These are phyloP conservation scores for Gymnocypris eckloni DNA, from an alignment of 2,797 vertebrate species.

Conservation along the genomic window DNA sequence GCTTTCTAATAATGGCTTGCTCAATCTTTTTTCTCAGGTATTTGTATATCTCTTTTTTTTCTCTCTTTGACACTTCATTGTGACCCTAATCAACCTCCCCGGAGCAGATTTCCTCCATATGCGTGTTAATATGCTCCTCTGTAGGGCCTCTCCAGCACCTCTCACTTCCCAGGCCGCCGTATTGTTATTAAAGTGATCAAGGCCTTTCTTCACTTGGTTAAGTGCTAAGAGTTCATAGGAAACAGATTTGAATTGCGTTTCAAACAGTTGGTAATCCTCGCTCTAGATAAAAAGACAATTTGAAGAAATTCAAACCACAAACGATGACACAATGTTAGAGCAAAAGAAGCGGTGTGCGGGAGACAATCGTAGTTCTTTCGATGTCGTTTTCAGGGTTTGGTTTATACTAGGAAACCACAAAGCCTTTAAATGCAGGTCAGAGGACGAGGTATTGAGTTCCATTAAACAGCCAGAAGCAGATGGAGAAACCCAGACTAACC, in stretches of 20 bases:
- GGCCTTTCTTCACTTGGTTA: slow-evolving; percentile 74
- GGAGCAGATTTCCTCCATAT: slow-evolving; percentile 63
- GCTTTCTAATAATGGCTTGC: slow-evolving; percentile 23
- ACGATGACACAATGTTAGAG: slow-evolving; percentile 34
- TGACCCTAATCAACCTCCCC: slow-evolving; percentile 69
- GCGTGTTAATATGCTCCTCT: slow-evolving; percentile 64
- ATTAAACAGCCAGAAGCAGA: slow-evolving; percentile 23
- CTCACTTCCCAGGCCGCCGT: slow-evolving; percentile 73
- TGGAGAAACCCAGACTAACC: background rate
- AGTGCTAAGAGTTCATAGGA: slow-evolving; percentile 74
- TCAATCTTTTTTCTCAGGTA: slow-evolving; percentile 62
- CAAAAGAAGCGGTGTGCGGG: slow-evolving; percentile 31
- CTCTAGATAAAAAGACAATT: slow-evolving; percentile 59
- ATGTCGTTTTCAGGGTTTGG: slow-evolving; percentile 24
- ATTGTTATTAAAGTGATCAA: slow-evolving; percentile 84
- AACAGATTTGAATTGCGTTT: slow-evolving; percentile 75
- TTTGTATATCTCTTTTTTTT: slow-evolving; percentile 71
- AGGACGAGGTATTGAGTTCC: slow-evolving; percentile 21
- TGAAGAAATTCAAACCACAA: slow-evolving; percentile 35
- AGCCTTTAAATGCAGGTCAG: slow-evolving; percentile 33
- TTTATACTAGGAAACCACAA: slow-evolving; percentile 38
- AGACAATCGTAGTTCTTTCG: slow-evolving; percentile 60
- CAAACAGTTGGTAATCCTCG: slow-evolving; percentile 51
- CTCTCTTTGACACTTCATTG: slow-evolving; percentile 69
- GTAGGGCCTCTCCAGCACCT: slow-evolving; percentile 57